These are phyloP conservation scores for Aleiodes testaceus DNA, from an alignment of 2,888 invertebrate species.

Conservation along the genomic window DNA sequence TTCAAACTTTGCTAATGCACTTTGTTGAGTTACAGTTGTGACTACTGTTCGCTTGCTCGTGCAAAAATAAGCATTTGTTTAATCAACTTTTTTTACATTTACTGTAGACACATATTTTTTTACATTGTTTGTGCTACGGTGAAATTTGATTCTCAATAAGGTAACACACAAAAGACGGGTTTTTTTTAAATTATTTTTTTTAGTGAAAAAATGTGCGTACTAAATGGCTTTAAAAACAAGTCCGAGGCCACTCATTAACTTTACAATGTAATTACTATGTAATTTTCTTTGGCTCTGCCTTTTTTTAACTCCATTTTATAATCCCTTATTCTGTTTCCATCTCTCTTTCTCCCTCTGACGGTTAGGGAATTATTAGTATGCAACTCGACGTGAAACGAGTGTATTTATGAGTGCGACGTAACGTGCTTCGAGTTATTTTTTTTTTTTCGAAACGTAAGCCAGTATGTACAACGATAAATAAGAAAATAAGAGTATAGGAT, in stretches of 20 bases:
- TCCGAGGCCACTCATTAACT: not conserved
- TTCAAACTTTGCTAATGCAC: not conserved
- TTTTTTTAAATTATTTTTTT: no score
- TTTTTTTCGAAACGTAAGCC: slow-evolving; percentile 5
- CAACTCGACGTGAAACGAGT: slow-evolving; percentile 23
- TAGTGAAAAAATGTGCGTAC: not conserved
- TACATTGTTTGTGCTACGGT: not conserved
- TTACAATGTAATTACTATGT: slow-evolving; percentile 9
- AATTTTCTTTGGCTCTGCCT: not conserved
- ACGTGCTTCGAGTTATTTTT: slow-evolving; percentile 32
- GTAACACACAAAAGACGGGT: not conserved
- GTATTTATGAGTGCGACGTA: slow-evolving; percentile 38
- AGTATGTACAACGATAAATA: slow-evolving; percentile 36
- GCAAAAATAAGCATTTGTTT: not conserved
- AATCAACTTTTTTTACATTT: not conserved
- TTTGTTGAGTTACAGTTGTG: slow-evolving; percentile 4
- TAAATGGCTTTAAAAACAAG: not conserved
- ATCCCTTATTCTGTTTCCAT: not conserved
- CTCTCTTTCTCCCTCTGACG: not conserved
- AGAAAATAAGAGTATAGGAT: slow-evolving; percentile 31
- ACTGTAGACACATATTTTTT: not conserved
- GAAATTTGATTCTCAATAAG: not conserved
- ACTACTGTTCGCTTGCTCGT: not conserved
- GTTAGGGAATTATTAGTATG: slow-evolving; percentile 27
- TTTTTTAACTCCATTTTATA: slow-evolving; percentile 17